phyloP scores from a whole-genome alignment of 2,797 vertebrate genomes.

The Phataginus tricuspis region DNA sequence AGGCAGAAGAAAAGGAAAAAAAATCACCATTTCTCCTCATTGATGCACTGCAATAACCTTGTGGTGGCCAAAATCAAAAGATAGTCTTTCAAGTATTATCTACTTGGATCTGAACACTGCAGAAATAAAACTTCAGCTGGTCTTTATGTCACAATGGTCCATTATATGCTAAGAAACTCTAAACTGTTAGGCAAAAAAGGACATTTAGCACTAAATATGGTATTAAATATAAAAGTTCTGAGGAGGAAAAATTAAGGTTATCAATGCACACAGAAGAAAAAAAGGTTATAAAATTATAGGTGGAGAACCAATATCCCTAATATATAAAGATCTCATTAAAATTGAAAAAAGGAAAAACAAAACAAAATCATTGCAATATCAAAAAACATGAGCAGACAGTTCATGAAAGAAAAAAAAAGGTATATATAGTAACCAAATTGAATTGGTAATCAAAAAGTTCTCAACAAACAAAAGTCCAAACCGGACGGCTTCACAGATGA shows the following conservation, averaged over 20 bases:
- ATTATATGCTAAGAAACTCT: neutral
- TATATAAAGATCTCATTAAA: neutral
- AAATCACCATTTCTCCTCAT: neutral
- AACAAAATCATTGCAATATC: neutral
- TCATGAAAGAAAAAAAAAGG: neutral
- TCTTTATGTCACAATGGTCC: neutral
- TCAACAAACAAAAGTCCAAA: too few relatives aligned
- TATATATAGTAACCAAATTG: too few relatives aligned
- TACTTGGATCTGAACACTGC: neutral
- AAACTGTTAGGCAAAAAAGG: neutral
- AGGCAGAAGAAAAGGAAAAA: conserved; percentile 17
- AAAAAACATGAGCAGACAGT: neutral
- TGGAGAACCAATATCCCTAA: neutral
- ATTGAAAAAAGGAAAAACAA: neutral
- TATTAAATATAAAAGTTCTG: conserved; percentile 16
- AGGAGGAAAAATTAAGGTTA: neutral
- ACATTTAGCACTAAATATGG: neutral
- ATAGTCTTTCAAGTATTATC: neutral
- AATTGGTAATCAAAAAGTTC: too few relatives aligned
- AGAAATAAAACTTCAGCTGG: neutral
- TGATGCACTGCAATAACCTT: neutral
- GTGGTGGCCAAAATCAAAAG: neutral
- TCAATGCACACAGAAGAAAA: neutral
- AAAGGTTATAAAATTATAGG: neutral
- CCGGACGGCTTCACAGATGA: too few relatives aligned